Evolutionary conservation across 2,113 vertebrate genomes (phyloP).

Genomic region (Ariopsis seemanni): DNA sequence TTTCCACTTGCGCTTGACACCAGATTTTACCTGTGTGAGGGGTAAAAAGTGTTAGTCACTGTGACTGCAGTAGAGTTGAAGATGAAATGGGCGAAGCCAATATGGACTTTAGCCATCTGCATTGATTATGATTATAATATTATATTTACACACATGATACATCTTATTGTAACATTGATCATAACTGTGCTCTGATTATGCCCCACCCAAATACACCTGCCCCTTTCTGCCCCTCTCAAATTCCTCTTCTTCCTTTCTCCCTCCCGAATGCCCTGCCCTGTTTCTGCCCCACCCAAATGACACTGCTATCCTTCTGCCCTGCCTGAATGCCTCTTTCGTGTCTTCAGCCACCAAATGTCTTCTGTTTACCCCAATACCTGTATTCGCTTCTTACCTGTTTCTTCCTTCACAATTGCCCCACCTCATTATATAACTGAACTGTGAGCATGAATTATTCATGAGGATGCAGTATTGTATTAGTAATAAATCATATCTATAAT

Average conservation of each 20-base stretch:
- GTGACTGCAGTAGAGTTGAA: background rate
- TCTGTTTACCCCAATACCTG: background rate
- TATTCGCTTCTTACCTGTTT: background rate
- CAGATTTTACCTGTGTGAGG: background rate
- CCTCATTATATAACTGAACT: background rate
- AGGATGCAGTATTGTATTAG: background rate
- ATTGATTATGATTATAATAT: background rate
- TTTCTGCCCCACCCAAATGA: background rate
- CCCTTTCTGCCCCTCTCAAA: background rate
- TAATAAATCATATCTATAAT: background rate
- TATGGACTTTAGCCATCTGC: background rate
- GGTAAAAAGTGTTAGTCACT: background rate
- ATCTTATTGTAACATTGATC: background rate
- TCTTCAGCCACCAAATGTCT: background rate
- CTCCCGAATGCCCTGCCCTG: background rate
- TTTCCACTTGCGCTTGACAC: background rate
- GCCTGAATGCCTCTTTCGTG: background rate
- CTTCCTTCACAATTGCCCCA: background rate
- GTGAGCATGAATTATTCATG: background rate
- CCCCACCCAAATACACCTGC: background rate
- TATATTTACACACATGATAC: background rate
- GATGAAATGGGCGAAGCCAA: background rate
- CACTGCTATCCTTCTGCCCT: background rate
- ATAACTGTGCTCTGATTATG: background rate
- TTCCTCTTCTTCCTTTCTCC: too few relatives aligned